Evolutionary conservation across 2,888 invertebrate genomes (phyloP).

Genomic region (Ischnura elegans): DNA sequence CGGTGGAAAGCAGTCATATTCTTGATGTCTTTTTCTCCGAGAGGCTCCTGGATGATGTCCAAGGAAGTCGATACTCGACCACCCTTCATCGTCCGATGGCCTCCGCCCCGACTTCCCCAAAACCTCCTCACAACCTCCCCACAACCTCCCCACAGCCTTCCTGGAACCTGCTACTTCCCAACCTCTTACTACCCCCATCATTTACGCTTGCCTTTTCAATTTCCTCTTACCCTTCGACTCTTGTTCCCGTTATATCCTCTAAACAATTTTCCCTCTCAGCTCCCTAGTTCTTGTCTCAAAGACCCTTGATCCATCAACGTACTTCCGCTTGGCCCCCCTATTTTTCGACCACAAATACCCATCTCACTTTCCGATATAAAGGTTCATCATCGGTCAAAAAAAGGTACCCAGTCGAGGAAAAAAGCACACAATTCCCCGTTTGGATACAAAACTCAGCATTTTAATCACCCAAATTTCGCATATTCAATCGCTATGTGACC

Average conservation of each 20-base stretch:
- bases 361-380: too few relatives aligned
- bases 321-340: too few relatives aligned
- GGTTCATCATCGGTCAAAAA: too few relatives aligned
- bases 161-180: background rate
- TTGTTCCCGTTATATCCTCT: background rate
- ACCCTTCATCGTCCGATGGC: background rate
- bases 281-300: background rate
- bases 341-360: too few relatives aligned
- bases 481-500: too few relatives aligned
- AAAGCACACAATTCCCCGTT: too few relatives aligned
- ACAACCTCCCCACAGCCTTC: too few relatives aligned
- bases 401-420: too few relatives aligned
- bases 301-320: too few relatives aligned
- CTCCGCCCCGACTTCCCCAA: background rate
- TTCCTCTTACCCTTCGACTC: background rate
- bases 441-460: too few relatives aligned
- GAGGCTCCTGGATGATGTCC: background rate
- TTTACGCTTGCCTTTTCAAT: background rate
- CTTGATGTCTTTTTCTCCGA: background rate
- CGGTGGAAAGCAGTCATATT: background rate
- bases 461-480: too few relatives aligned
- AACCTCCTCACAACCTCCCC: too few relatives aligned
- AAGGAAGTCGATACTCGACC: background rate
- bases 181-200: background rate
- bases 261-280: background rate